A percentile compares a stretch with the other conserved stretches of the same genome.
phyloP scores from a whole-genome alignment of 2,888 invertebrate genomes.

The Oligia fasciuncula region DNA sequence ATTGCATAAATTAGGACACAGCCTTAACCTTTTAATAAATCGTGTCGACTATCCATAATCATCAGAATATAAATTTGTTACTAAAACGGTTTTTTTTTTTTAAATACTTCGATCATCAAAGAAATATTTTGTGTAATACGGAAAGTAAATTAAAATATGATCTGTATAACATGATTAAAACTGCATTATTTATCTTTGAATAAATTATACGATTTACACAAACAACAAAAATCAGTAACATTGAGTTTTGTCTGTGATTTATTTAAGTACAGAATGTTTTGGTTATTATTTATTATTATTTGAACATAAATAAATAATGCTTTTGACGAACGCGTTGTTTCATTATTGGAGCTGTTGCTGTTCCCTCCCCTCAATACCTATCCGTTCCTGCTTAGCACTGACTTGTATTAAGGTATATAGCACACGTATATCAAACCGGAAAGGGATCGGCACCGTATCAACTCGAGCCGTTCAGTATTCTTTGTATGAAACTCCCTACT shows the following conservation, averaged over 20 bases:
- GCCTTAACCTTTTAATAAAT: no score
- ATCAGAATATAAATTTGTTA: conserved; percentile 1
- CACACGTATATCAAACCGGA: no score
- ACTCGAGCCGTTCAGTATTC: no score
- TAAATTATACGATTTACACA: not conserved
- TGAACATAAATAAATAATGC: conserved; percentile 64
- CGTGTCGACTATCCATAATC: not conserved
- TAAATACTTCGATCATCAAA: not conserved
- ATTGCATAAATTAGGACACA: no score
- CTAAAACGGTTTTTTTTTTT: not conserved
- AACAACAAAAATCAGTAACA: conserved; percentile 24
- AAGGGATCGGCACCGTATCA: no score
- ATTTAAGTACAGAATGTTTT: conserved; percentile 65
- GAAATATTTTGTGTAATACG: not conserved
- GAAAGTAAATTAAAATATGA: not conserved
- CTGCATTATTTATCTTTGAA: not conserved
- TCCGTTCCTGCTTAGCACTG: not conserved
- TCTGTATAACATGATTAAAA: not conserved
- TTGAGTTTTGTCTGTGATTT: conserved; percentile 69
- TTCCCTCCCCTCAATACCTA: not conserved
- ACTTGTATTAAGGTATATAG: no score
- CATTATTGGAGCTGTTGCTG: not conserved
- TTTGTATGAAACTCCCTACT: no score
- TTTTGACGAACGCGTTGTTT: conserved; percentile 54
- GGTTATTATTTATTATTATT: conserved; percentile 62